Conservation (phyloP, 2,113 vertebrate genomes). For the Xiphias gladius region DNA sequence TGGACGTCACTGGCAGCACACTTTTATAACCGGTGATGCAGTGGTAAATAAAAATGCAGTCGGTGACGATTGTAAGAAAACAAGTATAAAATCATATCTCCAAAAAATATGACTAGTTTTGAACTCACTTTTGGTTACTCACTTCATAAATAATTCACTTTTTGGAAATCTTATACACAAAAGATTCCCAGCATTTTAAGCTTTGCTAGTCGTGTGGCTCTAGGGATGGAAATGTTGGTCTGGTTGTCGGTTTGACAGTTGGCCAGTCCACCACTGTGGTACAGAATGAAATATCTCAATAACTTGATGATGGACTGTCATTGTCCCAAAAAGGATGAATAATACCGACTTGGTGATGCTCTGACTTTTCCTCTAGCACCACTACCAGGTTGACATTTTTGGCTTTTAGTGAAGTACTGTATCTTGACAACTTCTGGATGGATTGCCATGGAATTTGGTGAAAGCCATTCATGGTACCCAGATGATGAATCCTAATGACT, state of each 20-base stretch:
- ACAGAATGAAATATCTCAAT: no score
- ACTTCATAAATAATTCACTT: not conserved
- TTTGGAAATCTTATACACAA: not conserved
- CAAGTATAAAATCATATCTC: not conserved
- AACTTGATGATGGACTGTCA: no score
- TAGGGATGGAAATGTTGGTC: not conserved
- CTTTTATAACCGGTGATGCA: slow-evolving; percentile 42
- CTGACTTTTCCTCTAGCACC: not conserved
- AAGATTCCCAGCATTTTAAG: not conserved
- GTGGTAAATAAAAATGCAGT: slow-evolving; percentile 11
- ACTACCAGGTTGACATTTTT: not conserved
- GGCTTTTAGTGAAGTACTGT: not conserved
- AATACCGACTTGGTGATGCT: not conserved
- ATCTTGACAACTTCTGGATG: not conserved
- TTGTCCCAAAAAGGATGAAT: not conserved
- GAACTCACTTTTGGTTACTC: not conserved
- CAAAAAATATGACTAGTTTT: not conserved
- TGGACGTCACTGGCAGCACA: slow-evolving; percentile 21
- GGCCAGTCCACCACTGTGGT: no score
- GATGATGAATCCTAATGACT: not conserved
- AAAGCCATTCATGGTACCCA: not conserved
- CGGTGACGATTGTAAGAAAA: not conserved
- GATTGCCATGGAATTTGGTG: not conserved
- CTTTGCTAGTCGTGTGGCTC: not conserved
- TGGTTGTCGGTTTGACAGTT: no score